A percentile compares a stretch with the other conserved stretches of the same genome.
phyloP scores from a whole-genome alignment of 64 coral and sea anemone species.

The Anthopleura sola region DNA sequence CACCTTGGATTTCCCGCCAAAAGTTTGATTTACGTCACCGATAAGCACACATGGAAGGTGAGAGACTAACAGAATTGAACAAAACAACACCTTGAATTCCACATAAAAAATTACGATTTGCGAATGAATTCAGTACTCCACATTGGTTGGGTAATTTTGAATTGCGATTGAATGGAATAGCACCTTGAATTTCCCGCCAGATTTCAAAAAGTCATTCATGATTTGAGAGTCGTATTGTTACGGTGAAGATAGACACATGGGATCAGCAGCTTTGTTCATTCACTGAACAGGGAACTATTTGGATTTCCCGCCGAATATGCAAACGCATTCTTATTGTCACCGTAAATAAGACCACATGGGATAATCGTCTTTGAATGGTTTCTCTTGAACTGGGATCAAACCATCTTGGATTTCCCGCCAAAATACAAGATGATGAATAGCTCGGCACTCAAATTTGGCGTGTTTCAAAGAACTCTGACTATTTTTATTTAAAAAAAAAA shows the following conservation, averaged over 20 bases:
- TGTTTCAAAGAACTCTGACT: no score
- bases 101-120: no score
- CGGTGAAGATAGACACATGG: background rate
- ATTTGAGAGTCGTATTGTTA: background rate
- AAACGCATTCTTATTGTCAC: background rate
- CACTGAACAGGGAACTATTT: background rate
- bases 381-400: background rate
- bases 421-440: background rate
- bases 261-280: background rate
- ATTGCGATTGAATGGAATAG: no score
- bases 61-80: no score
- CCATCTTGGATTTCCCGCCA: conserved; percentile 21
- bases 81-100: no score
- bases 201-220: background rate
- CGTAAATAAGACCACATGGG: background rate
- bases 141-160: no score
- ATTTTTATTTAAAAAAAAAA: no score
- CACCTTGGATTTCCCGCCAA: conserved; percentile 16
- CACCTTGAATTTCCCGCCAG: conserved; percentile 28
- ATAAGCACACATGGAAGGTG: background rate
- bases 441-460: background rate
- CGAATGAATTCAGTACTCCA: no score
- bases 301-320: conserved; percentile 20
- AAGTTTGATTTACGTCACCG: background rate
- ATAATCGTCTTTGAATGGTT: background rate